Evolutionary conservation across 2,797 vertebrate species (phyloP).

Genomic region (Eupleurogrammus muticus): DNA sequence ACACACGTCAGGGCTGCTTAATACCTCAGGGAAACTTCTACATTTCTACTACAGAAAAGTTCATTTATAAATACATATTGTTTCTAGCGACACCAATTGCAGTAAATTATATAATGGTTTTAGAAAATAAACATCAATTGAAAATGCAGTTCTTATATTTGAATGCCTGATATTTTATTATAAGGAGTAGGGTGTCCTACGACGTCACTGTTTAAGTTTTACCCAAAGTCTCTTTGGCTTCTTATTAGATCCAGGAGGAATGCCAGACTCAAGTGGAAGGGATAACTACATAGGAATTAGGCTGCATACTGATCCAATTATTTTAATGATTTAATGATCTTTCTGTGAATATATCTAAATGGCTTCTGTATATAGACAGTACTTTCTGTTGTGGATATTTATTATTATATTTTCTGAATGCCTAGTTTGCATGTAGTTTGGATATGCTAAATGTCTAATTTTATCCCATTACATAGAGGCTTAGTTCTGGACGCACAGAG

Average conservation of each 20-base stretch:
- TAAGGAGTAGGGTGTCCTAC: neutral
- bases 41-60: too few species aligned
- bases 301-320: constrained; percentile 12
- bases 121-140: neutral
- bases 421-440: neutral
- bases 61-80: neutral
- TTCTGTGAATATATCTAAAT: neutral
- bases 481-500: constrained; percentile 1
- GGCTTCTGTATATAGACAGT: neutral
- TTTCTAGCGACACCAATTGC: neutral
- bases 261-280: neutral
- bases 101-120: neutral
- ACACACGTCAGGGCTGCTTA: neutral
- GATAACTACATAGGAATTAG: neutral
- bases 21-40: constrained; percentile 4
- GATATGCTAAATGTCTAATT: neutral
- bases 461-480: constrained; percentile 6
- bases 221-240: constrained; percentile 6
- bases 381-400: neutral
- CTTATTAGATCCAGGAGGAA: neutral
- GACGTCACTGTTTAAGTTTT: neutral
- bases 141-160: neutral
- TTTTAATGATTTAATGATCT: neutral
- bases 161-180: neutral
- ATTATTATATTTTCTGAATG: too few species aligned